phyloP scores from a whole-genome alignment of 2,797 vertebrate genomes.

The Craterocephalus amniculus region DNA sequence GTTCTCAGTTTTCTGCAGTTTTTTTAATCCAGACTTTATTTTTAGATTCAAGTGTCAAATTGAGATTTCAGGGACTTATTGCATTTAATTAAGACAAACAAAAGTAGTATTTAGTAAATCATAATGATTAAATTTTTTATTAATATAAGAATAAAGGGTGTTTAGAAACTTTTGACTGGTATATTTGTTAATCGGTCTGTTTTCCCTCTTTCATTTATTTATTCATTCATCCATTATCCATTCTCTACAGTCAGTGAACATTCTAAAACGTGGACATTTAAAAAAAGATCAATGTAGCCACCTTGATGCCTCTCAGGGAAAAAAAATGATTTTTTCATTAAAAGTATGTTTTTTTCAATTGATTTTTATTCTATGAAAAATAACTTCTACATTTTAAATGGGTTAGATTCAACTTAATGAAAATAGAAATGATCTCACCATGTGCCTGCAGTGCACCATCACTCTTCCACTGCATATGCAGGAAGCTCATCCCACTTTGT shows the following conservation, averaged over 20 bases:
- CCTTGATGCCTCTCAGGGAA: background rate
- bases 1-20: background rate
- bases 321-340: background rate
- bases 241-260: background rate
- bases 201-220: constrained; percentile 3
- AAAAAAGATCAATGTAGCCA: background rate
- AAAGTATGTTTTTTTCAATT: too few species aligned
- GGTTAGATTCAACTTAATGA: background rate
- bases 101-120: too few species aligned
- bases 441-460: too few species aligned
- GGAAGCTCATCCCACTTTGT: background rate
- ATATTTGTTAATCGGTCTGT: background rate
- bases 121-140: too few species aligned
- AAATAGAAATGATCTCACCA: background rate
- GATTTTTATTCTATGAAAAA: background rate
- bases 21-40: background rate
- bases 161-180: constrained; percentile 27
- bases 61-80: too few species aligned
- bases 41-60: too few species aligned
- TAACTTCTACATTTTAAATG: background rate
- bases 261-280: background rate
- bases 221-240: constrained; percentile 6
- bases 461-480: too few species aligned
- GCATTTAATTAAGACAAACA: too few species aligned
- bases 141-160: constrained; percentile 1